phyloP scores from a whole-genome alignment of 2,797 vertebrate species.

The Moxostoma hubbsi region DNA sequence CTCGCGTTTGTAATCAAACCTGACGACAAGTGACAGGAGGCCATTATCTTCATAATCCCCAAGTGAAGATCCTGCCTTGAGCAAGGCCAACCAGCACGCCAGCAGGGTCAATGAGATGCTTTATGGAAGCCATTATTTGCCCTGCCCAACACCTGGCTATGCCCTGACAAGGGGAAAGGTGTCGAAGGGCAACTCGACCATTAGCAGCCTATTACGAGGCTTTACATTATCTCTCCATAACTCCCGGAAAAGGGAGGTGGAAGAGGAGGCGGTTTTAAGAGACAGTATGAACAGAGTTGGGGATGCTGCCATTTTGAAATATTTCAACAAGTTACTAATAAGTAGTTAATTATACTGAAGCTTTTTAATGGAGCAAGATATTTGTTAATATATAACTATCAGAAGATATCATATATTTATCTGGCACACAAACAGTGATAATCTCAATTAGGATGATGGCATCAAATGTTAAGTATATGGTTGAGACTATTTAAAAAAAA shows the following conservation, averaged over 20 bases:
- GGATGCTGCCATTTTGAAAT: neutral
- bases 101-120: conserved; percentile 69
- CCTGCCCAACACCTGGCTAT: conserved; percentile 58
- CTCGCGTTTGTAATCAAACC: conserved; percentile 75
- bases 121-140: conserved; percentile 80
- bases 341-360: too few relatives aligned
- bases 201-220: conserved; percentile 72
- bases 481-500: too few relatives aligned
- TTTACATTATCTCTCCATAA: conserved; percentile 66
- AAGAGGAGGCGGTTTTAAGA: neutral
- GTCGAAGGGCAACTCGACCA: conserved; percentile 72
- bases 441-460: too few relatives aligned
- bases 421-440: too few relatives aligned
- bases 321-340: neutral
- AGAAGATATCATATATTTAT: too few relatives aligned
- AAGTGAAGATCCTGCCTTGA: conserved; percentile 77
- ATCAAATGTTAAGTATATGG: too few relatives aligned
- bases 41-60: conserved; percentile 73
- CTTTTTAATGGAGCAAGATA: too few relatives aligned
- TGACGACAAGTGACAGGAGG: conserved; percentile 79
- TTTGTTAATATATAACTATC: too few relatives aligned
- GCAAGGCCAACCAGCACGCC: conserved; percentile 73
- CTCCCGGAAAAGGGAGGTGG: conserved; percentile 35
- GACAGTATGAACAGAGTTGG: neutral
- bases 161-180: conserved; percentile 70